Conservation (phyloP, 2,797 vertebrate species). For the Enteromius unitaeniatus region DNA sequence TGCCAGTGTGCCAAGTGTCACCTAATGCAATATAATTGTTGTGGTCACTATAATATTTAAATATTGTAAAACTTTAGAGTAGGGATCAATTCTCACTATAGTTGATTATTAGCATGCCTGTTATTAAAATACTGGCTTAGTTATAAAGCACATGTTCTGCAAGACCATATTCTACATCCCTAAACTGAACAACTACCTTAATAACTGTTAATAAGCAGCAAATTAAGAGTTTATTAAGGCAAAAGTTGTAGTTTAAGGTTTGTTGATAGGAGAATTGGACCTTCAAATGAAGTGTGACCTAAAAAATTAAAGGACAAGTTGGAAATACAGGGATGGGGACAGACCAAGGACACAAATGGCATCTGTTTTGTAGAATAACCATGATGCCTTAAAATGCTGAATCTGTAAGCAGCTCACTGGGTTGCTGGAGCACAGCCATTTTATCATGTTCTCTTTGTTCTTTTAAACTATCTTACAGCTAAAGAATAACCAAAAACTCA, state of each 20-base stretch:
- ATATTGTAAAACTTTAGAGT: too few species aligned
- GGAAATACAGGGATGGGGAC: not conserved
- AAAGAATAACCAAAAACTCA: slow-evolving; percentile 13
- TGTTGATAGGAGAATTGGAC: not conserved
- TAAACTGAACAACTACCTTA: too few species aligned
- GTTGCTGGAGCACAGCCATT: not conserved
- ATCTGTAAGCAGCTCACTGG: not conserved
- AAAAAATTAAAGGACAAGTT: not conserved
- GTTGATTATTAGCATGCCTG: not conserved
- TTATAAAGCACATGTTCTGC: not conserved
- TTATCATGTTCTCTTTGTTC: slow-evolving; percentile 8
- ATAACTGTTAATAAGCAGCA: not conserved
- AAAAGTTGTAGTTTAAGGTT: not conserved
- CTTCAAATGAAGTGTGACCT: not conserved
- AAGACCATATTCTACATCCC: too few species aligned
- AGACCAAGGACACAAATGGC: not conserved
- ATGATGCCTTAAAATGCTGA: not conserved
- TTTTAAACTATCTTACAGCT: not conserved
- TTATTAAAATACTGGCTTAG: not conserved
- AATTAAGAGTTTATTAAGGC: too few species aligned
- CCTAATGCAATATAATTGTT: not conserved
- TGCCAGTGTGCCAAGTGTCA: too few species aligned
- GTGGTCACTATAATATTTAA: not conserved
- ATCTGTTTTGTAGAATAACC: slow-evolving; percentile 7
- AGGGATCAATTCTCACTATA: not conserved